phyloP scores from a whole-genome alignment of 2,797 vertebrate genomes.

The Falco concolor region DNA sequence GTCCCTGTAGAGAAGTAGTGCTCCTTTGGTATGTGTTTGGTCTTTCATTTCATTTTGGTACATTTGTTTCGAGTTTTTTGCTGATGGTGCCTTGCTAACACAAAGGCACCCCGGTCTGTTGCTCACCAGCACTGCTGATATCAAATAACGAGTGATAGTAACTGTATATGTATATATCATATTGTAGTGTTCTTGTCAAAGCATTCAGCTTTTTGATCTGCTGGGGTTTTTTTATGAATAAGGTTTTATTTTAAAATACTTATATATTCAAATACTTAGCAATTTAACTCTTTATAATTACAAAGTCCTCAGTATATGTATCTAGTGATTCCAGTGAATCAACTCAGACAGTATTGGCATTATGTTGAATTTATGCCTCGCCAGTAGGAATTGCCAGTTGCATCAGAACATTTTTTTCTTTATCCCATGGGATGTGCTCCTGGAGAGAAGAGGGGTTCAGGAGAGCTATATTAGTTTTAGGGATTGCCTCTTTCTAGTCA shows the following conservation, averaged over 20 bases:
- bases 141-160: background rate
- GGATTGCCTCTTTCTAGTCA: background rate
- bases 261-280: background rate
- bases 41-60: background rate
- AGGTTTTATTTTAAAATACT: background rate
- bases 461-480: background rate
- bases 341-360: background rate
- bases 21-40: background rate
- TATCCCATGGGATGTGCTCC: background rate
- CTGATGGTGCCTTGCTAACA: background rate
- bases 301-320: background rate
- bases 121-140: background rate
- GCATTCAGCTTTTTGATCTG: background rate
- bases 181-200: background rate
- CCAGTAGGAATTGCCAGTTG: background rate
- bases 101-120: background rate
- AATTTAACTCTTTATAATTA: background rate
- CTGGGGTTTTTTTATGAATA: background rate
- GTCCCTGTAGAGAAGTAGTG: background rate
- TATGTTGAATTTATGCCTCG: background rate
- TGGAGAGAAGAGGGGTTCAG: background rate
- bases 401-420: background rate
- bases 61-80: background rate
- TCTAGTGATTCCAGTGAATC: background rate
- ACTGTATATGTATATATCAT: background rate